Evolutionary conservation across 2,797 vertebrate species (phyloP).

Genomic region (Danio aesculapii): DNA sequence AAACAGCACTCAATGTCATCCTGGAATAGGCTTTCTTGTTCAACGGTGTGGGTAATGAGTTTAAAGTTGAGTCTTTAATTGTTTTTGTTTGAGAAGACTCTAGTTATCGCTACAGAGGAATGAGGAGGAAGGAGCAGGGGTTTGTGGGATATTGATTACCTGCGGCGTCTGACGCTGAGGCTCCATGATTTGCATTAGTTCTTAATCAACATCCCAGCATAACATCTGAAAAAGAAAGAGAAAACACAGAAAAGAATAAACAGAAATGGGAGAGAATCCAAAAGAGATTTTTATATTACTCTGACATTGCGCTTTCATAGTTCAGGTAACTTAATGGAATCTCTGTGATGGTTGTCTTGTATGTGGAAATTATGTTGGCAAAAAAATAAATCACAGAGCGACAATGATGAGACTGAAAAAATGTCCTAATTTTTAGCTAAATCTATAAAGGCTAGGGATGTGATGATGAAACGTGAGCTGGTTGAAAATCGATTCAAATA

Average conservation of each 20-base stretch:
- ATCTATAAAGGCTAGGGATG: background rate
- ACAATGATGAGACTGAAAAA: background rate
- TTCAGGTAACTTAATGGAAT: slow-evolving; percentile 8
- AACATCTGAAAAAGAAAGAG: slow-evolving; percentile 15
- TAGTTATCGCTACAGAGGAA: slow-evolving; percentile 28
- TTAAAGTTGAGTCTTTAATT: slow-evolving; percentile 59
- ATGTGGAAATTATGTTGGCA: background rate
- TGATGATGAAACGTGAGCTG: no score
- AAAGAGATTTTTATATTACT: background rate
- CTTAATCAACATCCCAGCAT: slow-evolving; percentile 53
- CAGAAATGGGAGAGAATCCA: background rate
- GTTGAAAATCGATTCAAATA: no score
- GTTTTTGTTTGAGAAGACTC: slow-evolving; percentile 58
- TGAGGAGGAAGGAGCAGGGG: slow-evolving; percentile 20
- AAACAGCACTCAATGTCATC: slow-evolving; percentile 45
- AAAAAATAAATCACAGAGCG: background rate
- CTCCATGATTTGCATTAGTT: slow-evolving; percentile 52
- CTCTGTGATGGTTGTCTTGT: background rate
- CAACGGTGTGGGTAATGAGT: slow-evolving; percentile 62
- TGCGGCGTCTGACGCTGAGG: slow-evolving; percentile 42
- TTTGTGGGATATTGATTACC: slow-evolving; percentile 59
- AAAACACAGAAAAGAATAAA: background rate
- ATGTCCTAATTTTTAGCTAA: background rate
- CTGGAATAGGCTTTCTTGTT: slow-evolving; percentile 58
- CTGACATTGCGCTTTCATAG: background rate